phyloP scores from a whole-genome alignment of 2,888 invertebrate species.

The Phyto melanocephala region DNA sequence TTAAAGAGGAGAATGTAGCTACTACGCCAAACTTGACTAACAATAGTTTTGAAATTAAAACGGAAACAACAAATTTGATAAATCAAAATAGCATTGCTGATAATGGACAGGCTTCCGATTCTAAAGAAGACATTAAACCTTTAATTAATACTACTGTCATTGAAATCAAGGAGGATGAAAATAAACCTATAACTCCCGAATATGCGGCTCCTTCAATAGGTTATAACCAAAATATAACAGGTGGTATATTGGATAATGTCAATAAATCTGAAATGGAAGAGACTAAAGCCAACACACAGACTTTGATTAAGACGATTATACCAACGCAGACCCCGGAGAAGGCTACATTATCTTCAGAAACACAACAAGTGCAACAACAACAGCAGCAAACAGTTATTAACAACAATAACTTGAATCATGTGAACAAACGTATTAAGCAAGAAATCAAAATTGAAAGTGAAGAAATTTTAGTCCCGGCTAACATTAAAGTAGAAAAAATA shows the following conservation, averaged over 20 bases:
- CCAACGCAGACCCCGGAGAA: slow-evolving; percentile 50
- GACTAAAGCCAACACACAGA: slow-evolving; percentile 66
- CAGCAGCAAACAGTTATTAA: slow-evolving; percentile 40
- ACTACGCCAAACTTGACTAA: slow-evolving; percentile 75
- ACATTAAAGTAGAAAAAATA: slow-evolving; percentile 74
- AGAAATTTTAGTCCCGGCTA: slow-evolving; percentile 75
- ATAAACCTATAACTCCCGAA: slow-evolving; percentile 83
- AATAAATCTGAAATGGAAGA: slow-evolving; percentile 60
- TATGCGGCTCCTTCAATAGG: slow-evolving; percentile 90
- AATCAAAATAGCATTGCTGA: slow-evolving; percentile 70
- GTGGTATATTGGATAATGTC: slow-evolving; percentile 66
- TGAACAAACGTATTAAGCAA: slow-evolving; percentile 75
- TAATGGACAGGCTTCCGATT: slow-evolving; percentile 64
- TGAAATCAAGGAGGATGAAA: slow-evolving; percentile 72
- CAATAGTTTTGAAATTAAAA: slow-evolving; percentile 73
- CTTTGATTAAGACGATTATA: slow-evolving; percentile 65
- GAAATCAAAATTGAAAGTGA: slow-evolving; percentile 77
- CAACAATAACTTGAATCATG: slow-evolving; percentile 70
- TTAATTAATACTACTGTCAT: slow-evolving; percentile 69
- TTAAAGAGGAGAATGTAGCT: slow-evolving; percentile 68
- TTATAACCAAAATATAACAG: slow-evolving; percentile 81
- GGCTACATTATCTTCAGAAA: slow-evolving; percentile 8
- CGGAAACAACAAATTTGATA: slow-evolving; percentile 66
- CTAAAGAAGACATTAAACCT: slow-evolving; percentile 68
- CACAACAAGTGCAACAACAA: slow-evolving; percentile 45